A percentile compares a stretch with the other conserved stretches of the same genome.
Evolutionary conservation across 2,113 vertebrate genomes (phyloP).

Genomic region (Nannospalax galili): DNA sequence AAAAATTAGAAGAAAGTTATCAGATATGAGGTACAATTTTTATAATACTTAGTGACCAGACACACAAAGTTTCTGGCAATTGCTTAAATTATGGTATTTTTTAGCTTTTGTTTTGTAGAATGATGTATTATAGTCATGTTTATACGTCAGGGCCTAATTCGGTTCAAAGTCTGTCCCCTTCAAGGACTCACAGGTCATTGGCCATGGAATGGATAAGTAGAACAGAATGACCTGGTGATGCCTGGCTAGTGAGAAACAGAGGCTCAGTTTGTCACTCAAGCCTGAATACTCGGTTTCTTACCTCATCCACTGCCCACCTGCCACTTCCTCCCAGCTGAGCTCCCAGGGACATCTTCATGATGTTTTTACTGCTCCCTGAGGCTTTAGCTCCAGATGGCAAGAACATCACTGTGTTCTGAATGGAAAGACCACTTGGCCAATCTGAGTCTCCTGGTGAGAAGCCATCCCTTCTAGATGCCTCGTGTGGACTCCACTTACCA

Average conservation of each 20-base stretch:
- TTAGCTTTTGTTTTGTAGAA: constrained; percentile 21
- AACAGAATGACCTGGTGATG: background rate
- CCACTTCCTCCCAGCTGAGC: background rate
- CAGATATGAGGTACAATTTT: constrained; percentile 7
- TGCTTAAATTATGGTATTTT: constrained; percentile 44
- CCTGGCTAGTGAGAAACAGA: background rate
- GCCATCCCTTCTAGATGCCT: background rate
- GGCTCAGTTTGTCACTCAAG: background rate
- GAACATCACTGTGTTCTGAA: background rate
- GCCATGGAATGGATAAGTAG: background rate
- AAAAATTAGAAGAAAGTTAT: constrained; percentile 13
- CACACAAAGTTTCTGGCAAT: background rate
- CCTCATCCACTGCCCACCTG: background rate
- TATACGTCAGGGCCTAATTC: background rate
- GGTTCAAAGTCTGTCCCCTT: background rate
- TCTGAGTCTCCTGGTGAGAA: background rate
- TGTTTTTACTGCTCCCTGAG: background rate
- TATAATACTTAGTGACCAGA: background rate
- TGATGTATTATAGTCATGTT: background rate
- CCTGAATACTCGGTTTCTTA: background rate
- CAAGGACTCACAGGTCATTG: background rate
- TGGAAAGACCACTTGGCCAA: background rate
- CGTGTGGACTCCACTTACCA: background rate
- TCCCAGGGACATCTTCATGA: background rate
- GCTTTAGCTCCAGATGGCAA: background rate